A percentile compares a stretch with the other conserved stretches of the same genome.
Conservation (phyloP, 2,113 vertebrate species). For the Tretioscincus oriximinensis region DNA sequence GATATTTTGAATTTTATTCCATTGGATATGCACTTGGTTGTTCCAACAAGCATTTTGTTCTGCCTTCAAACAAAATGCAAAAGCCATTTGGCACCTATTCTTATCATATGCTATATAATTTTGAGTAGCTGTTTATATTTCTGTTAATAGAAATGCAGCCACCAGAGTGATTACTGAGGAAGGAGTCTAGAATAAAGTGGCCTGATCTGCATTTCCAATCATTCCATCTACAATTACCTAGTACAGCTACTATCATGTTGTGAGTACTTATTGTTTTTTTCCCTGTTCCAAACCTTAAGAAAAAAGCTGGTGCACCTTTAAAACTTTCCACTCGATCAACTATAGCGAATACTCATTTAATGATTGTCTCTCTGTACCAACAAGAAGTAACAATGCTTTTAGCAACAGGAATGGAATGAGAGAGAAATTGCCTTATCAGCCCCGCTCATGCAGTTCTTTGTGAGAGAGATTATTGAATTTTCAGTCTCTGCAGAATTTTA, state of each 20-base stretch:
- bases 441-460: constrained; percentile 80
- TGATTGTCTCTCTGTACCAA: constrained; percentile 81
- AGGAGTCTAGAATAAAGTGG: constrained; percentile 16
- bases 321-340: constrained; percentile 81
- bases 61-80: too few relatives aligned
- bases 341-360: constrained; percentile 78
- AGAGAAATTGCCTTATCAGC: constrained; percentile 86
- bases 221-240: constrained; percentile 52
- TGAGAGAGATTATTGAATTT: constrained; percentile 89
- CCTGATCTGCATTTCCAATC: constrained; percentile 49
- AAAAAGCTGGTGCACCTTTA: constrained; percentile 71
- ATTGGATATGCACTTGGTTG: too few relatives aligned
- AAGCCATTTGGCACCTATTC: too few relatives aligned
- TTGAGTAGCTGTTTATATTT: too few relatives aligned
- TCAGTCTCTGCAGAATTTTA: constrained; percentile 86
- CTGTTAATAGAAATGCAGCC: constrained; percentile 5
- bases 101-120: too few relatives aligned
- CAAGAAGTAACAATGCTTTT: constrained; percentile 81
- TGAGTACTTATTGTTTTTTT: constrained; percentile 45
- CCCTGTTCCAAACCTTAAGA: constrained; percentile 62
- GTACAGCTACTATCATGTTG: constrained; percentile 12
- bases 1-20: too few relatives aligned
- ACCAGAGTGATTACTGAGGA: not conserved
- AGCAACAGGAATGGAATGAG: constrained; percentile 79
- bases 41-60: too few relatives aligned